These are phyloP conservation scores for Paramacrobiotus metropolitanus DNA, from an alignment of 1,140 invertebrate genomes.

Conservation along the genomic window DNA sequence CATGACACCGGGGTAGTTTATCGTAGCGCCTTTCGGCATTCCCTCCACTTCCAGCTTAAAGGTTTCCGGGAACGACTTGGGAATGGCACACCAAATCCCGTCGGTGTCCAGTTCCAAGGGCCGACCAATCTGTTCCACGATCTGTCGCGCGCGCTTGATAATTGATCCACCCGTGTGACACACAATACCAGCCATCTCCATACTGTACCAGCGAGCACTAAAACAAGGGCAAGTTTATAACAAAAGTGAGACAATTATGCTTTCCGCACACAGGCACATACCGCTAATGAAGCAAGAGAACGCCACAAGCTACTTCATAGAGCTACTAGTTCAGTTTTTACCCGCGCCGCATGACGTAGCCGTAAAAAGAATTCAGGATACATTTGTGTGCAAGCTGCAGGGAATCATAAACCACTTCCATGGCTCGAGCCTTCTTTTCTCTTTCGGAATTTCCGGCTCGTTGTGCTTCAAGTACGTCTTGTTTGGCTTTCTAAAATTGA, in stretches of 20 bases:
- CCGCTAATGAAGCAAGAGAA: too few species aligned
- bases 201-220: conserved; percentile 90
- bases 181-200: conserved; percentile 99
- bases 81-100: conserved; percentile 95
- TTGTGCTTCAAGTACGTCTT: conserved; percentile 53
- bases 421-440: conserved; percentile 69
- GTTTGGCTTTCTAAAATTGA: conserved; percentile 58
- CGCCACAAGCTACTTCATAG: too few species aligned
- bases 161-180: conserved; percentile 95
- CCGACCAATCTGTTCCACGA: conserved; percentile 73
- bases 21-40: conserved; percentile 69
- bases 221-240: conserved; percentile 11
- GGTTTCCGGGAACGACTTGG: conserved; percentile 88
- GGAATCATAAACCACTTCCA: conserved; percentile 88
- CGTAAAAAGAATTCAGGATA: conserved; percentile 98
- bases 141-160: conserved; percentile 79
- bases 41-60: conserved; percentile 45
- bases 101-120: conserved; percentile 94
- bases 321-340: too few species aligned
- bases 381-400: conserved; percentile 95
- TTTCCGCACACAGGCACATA: too few species aligned
- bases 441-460: conserved; percentile 63
- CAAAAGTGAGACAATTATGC: background rate
- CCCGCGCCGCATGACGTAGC: conserved; percentile 96
- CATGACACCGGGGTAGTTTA: conserved; percentile 90